A percentile compares a stretch with the other conserved stretches of the same genome.
phyloP scores from a whole-genome alignment of 2,113 vertebrate species.

The Neolamprologus falcicula region DNA sequence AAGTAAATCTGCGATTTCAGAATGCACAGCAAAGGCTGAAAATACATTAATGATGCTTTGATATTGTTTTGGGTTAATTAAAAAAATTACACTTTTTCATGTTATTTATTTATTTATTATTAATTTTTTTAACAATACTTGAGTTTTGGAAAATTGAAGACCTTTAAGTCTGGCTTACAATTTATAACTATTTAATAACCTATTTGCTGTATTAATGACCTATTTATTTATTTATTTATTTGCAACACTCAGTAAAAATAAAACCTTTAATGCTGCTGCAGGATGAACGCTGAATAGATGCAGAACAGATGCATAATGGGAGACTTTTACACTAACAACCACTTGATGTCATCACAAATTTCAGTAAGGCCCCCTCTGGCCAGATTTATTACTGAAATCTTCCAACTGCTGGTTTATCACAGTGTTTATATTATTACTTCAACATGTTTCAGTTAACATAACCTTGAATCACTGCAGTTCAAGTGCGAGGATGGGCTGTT shows the following conservation, averaged over 20 bases:
- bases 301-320: constrained; percentile 52
- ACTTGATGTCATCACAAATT: constrained; percentile 59
- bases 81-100: not conserved
- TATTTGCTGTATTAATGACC: not conserved
- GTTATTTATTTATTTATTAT: not conserved
- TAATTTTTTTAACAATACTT: not conserved
- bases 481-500: constrained; percentile 69
- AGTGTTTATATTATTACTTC: constrained; percentile 77
- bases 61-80: not conserved
- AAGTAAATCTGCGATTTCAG: not conserved
- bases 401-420: constrained; percentile 72
- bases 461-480: constrained; percentile 76
- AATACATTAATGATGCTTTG: not conserved
- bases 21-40: not conserved
- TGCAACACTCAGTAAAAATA: not conserved
- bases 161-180: not conserved
- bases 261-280: not conserved
- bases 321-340: constrained; percentile 53
- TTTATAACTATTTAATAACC: not conserved
- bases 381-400: constrained; percentile 73
- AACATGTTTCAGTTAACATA: constrained; percentile 77
- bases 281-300: not conserved
- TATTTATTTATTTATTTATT: not conserved
- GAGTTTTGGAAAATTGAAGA: not conserved
- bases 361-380: constrained; percentile 45